phyloP scores from a whole-genome alignment of 2,888 invertebrate species.

The Clivina fossor region DNA sequence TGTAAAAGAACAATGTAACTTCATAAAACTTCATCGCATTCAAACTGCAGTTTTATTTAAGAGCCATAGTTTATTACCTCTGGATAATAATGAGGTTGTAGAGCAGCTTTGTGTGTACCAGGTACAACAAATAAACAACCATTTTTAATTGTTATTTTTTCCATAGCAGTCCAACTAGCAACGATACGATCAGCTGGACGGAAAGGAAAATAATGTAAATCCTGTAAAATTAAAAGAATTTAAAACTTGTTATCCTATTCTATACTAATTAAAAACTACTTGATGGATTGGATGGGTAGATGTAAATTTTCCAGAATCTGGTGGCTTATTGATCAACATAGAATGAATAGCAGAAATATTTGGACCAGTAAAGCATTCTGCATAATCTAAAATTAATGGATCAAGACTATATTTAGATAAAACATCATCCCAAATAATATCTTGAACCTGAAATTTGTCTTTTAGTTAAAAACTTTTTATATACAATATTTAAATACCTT shows the following conservation, averaged over 20 bases:
- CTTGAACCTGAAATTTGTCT: constrained; percentile 65
- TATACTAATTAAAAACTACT: constrained; percentile 50
- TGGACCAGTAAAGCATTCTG: constrained; percentile 72
- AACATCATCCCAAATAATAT: constrained; percentile 72
- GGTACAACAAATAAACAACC: constrained; percentile 77
- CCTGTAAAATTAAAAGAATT: constrained; percentile 54
- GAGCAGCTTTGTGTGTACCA: constrained; percentile 62
- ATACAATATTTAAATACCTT: constrained; percentile 61
- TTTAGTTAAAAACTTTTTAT: too few relatives aligned
- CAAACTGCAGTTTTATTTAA: too few relatives aligned
- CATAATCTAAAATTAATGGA: constrained; percentile 66
- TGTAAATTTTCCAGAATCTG: constrained; percentile 66
- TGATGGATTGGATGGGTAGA: constrained; percentile 70
- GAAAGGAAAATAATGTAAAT: constrained; percentile 79
- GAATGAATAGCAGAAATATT: constrained; percentile 77
- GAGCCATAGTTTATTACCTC: too few relatives aligned
- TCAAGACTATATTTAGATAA: constrained; percentile 68
- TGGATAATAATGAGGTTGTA: constrained; percentile 36
- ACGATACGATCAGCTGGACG: constrained; percentile 73
- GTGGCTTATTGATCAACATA: constrained; percentile 90
- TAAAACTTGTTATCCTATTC: neutral
- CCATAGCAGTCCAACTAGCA: constrained; percentile 81
- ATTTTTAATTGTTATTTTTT: constrained; percentile 66
- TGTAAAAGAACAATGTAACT: too few relatives aligned
- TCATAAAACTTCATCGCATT: too few relatives aligned